phyloP scores from a whole-genome alignment of 2,113 vertebrate species.

The Sceloporus tristichus region DNA sequence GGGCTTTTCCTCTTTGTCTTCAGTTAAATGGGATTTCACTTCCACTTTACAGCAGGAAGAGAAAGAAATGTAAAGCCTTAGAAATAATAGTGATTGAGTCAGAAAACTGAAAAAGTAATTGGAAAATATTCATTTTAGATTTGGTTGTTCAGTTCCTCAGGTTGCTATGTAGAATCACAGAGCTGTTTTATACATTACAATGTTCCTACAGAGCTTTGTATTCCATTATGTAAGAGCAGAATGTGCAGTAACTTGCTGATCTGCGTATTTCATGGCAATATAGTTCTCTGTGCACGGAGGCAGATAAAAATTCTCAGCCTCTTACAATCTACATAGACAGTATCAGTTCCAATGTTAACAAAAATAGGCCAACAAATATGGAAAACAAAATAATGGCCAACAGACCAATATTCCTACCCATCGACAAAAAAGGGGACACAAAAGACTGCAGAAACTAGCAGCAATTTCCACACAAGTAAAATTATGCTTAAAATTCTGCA shows the following conservation, averaged over 20 bases:
- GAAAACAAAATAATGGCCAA: no score
- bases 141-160: background rate
- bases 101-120: slow-evolving; percentile 8
- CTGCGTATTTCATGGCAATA: background rate
- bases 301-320: no score
- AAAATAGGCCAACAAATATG: no score
- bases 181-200: background rate
- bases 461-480: no score
- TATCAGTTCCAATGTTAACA: no score
- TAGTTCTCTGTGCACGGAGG: background rate
- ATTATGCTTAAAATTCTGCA: no score
- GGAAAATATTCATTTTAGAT: slow-evolving; percentile 9
- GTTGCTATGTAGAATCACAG: background rate
- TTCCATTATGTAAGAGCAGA: no score
- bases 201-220: background rate
- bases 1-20: background rate
- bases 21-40: background rate
- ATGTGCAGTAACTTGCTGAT: background rate
- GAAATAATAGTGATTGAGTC: background rate
- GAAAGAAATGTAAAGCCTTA: background rate
- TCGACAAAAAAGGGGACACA: no score
- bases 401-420: no score
- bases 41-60: background rate
- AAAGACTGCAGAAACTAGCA: no score
- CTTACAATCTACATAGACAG: no score